Percentiles rank a stretch among this genome's conserved stretches.
Conservation (phyloP, 2,113 vertebrate species). For the Shinisaurus crocodilurus region DNA sequence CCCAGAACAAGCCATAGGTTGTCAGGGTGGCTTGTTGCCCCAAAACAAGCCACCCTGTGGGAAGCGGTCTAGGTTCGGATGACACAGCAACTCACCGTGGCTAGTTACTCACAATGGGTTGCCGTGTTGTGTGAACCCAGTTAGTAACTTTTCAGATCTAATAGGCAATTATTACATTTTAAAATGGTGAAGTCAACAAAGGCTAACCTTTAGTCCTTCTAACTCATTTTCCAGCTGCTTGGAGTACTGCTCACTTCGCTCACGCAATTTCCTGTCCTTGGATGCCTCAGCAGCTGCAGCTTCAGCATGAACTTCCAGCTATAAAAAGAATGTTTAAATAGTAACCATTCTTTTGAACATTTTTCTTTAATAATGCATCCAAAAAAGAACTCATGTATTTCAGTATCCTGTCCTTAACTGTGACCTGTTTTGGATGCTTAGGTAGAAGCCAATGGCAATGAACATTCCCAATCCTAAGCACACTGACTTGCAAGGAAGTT, state of each 20-base stretch:
- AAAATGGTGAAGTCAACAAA: conserved; percentile 62
- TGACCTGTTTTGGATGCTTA: background rate
- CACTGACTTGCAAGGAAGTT: background rate
- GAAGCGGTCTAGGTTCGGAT: too few species aligned
- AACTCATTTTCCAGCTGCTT: conserved; percentile 95
- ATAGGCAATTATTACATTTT: conserved; percentile 31
- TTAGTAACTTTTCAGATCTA: conserved; percentile 45
- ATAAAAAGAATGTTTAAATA: conserved; percentile 70
- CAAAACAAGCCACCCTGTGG: too few species aligned
- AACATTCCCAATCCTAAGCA: background rate
- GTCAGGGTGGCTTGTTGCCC: too few species aligned
- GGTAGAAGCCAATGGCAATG: background rate
- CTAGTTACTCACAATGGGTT: too few species aligned
- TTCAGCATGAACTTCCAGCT: conserved; percentile 93
- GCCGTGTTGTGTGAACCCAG: background rate
- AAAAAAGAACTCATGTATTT: background rate
- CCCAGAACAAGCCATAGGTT: too few species aligned
- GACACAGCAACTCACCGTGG: too few species aligned
- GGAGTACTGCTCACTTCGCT: conserved; percentile 92
- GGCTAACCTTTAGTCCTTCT: conserved; percentile 92
- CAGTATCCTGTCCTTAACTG: background rate
- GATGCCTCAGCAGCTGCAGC: conserved; percentile 88
- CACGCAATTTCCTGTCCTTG: conserved; percentile 94
- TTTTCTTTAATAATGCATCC: conserved; percentile 5
- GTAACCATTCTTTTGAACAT: background rate